These are phyloP conservation scores for Bombyx mandarina DNA, from an alignment of 1,140 invertebrate species.

Conservation along the genomic window DNA sequence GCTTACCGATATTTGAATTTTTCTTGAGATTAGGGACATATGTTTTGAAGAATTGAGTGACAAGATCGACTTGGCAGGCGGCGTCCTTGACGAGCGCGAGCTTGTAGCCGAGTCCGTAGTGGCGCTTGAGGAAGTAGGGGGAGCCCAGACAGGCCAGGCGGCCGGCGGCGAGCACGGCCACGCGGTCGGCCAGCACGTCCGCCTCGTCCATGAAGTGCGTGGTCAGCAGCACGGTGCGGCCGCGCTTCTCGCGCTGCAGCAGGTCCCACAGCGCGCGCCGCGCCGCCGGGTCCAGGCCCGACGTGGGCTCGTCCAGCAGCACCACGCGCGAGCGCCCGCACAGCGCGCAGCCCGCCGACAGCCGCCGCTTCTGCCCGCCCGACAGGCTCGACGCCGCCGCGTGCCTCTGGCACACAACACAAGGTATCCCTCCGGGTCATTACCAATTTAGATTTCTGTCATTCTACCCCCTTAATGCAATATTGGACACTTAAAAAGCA, in stretches of 20 bases:
- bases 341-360: slow-evolving; percentile 71
- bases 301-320: slow-evolving; percentile 94
- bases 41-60: slow-evolving; percentile 71
- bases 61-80: slow-evolving; percentile 68
- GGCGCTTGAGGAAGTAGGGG: slow-evolving; percentile 70
- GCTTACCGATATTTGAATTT: slow-evolving; percentile 54
- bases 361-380: slow-evolving; percentile 71
- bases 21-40: slow-evolving; percentile 71
- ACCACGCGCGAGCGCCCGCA: slow-evolving; percentile 73
- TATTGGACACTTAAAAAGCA: too few species aligned
- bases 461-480: too few species aligned
- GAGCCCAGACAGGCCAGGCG: slow-evolving; percentile 78
- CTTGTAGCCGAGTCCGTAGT: slow-evolving; percentile 65
- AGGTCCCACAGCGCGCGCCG: slow-evolving; percentile 93
- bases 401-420: slow-evolving; percentile 20
- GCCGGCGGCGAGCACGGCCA: slow-evolving; percentile 92
- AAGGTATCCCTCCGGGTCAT: too few species aligned
- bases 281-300: slow-evolving; percentile 95
- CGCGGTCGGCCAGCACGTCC: slow-evolving; percentile 92
- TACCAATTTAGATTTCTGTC: too few species aligned
- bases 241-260: slow-evolving; percentile 69
- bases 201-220: slow-evolving; percentile 99
- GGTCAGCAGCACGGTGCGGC: slow-evolving; percentile 89
- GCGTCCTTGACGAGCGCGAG: slow-evolving; percentile 50
- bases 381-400: slow-evolving; percentile 56